phyloP scores from a whole-genome alignment of 2,113 vertebrate genomes.

The Tupaia tana region DNA sequence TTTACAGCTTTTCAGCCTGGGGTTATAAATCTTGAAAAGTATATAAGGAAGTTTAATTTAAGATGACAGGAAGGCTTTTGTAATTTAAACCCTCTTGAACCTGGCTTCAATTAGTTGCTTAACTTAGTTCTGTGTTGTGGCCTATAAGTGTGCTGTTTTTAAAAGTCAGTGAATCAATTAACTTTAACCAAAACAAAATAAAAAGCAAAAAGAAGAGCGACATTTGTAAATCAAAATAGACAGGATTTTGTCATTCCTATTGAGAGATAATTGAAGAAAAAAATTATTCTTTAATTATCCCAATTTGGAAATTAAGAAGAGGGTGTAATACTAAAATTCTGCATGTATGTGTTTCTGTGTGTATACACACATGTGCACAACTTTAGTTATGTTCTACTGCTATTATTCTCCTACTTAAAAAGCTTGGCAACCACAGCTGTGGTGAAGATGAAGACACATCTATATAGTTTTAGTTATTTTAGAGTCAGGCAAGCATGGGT shows the following conservation, averaged over 20 bases:
- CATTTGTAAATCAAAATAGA: conserved; percentile 15
- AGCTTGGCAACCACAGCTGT: neutral
- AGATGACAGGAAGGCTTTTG: conserved; percentile 71
- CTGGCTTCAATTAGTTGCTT: conserved; percentile 74
- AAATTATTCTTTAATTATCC: neutral
- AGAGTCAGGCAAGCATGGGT: neutral
- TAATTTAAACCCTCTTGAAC: conserved; percentile 58
- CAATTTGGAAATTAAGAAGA: neutral
- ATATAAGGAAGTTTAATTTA: conserved; percentile 71
- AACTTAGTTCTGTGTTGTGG: conserved; percentile 61
- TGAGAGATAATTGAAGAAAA: conserved; percentile 27
- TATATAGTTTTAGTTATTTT: neutral
- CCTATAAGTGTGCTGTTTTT: conserved; percentile 44
- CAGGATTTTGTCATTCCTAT: neutral
- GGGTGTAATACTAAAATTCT: neutral
- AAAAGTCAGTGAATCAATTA: conserved; percentile 53
- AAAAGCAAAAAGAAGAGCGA: neutral
- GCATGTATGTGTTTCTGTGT: neutral
- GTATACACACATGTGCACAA: too few relatives aligned
- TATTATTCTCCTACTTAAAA: neutral
- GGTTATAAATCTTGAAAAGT: conserved; percentile 70
- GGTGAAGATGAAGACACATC: neutral
- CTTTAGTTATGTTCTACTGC: neutral
- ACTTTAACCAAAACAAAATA: conserved; percentile 31
- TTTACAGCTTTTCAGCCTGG: conserved; percentile 67